Conservation (phyloP, 2,888 invertebrate species). For the Therioaphis trifolii region DNA sequence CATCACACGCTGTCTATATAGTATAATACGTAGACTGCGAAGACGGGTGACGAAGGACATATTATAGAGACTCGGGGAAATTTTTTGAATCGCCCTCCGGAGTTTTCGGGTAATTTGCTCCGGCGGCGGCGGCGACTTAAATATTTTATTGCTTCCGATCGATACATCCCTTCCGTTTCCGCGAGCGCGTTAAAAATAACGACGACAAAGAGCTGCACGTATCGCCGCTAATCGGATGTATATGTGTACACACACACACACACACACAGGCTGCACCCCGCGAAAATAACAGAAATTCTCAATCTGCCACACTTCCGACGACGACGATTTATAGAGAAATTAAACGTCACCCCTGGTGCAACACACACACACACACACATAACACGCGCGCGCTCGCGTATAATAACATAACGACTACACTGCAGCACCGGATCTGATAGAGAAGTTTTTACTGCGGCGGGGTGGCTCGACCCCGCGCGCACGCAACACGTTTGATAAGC, state of each 20-base stretch:
- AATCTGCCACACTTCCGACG: conserved; percentile 61
- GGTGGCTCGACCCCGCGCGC: too few relatives aligned
- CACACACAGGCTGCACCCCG: neutral
- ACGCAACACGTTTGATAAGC: too few relatives aligned
- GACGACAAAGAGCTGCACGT: neutral
- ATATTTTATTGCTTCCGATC: conserved; percentile 63
- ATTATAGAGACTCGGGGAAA: neutral
- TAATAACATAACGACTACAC: too few relatives aligned
- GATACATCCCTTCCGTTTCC: conserved; percentile 41
- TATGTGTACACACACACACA: neutral
- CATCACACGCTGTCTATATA: too few relatives aligned
- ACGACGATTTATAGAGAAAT: conserved; percentile 56
- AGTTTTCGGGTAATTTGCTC: conserved; percentile 59
- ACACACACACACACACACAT: neutral
- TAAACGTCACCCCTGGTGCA: conserved; percentile 48
- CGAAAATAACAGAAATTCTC: conserved; percentile 47
- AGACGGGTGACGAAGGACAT: too few relatives aligned
- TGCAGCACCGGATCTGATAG: too few relatives aligned
- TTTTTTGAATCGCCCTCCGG: conserved; percentile 20
- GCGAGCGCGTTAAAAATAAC: conserved; percentile 53
- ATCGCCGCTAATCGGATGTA: conserved; percentile 46
- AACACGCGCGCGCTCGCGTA: too few relatives aligned
- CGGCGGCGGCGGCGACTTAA: conserved; percentile 42
- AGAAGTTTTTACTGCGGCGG: too few relatives aligned
- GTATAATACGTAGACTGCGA: too few relatives aligned